A percentile compares a stretch with the other conserved stretches of the same genome.
phyloP scores from a whole-genome alignment of 2,113 vertebrate species.

The Catagonus wagneri region DNA sequence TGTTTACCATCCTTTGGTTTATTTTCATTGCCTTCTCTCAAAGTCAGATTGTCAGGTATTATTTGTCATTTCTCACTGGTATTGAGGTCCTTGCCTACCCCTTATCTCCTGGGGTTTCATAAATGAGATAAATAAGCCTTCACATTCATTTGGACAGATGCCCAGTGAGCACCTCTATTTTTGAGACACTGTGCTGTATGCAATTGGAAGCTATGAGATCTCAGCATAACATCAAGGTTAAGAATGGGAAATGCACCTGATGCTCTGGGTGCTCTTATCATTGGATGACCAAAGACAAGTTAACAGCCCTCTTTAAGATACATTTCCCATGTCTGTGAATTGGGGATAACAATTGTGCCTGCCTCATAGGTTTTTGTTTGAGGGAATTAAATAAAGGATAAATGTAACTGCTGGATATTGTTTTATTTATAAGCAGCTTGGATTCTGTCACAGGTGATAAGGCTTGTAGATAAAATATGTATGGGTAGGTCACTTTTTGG shows the following conservation, averaged over 20 bases:
- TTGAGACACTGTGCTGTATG: not conserved
- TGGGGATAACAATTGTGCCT: not conserved
- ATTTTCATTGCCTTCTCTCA: not conserved
- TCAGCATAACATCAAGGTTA: too few relatives aligned
- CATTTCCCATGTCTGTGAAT: not conserved
- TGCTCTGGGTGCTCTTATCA: accelerated
- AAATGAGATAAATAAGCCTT: not conserved
- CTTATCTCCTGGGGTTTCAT: not conserved
- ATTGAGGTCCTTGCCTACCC: not conserved
- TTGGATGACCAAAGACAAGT: not conserved
- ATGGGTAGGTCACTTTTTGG: not conserved
- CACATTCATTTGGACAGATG: not conserved
- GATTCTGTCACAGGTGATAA: not conserved
- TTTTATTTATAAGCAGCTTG: slow-evolving; percentile 16
- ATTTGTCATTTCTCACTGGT: not conserved
- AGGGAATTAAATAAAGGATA: not conserved
- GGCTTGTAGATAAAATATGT: not conserved
- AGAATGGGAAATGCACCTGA: not conserved
- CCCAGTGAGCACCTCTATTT: not conserved
- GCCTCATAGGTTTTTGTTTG: not conserved
- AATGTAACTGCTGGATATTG: not conserved
- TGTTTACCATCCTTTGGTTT: not conserved
- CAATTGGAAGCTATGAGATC: not conserved
- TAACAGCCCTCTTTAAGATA: not conserved
- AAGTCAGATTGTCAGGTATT: not conserved